Base-by-base conservation (phyloP, 1,140 invertebrate species). In the Aphelinus atriplicis region DNA sequence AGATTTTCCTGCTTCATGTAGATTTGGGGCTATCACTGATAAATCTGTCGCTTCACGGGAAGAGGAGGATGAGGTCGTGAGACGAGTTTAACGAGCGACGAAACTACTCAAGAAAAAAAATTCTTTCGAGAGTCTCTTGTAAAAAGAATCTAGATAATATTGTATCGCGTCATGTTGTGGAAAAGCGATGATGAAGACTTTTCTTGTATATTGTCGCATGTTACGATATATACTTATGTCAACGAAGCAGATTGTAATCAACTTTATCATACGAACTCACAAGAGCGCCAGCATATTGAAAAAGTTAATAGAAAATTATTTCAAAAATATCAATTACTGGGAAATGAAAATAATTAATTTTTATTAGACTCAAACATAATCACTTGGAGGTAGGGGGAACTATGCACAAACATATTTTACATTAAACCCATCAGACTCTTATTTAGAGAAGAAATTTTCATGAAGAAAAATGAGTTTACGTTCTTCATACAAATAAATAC, bases 11-110 rank as follows among this genome's bases (percentile, higher is more conserved):
- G 48, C n/a, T 55, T 71, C 62, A 55, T 63, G 60, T 48, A 64
- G n/a, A 71, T 47, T 71, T 43, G 5, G 60, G 50, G n/a, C 47
- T 71, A 71, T 63, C 61, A 51, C 43, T 47, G 61, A 71, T 63
- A 71, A 26, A 71, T 71, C 60, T 56, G 43, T 71, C 61, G n/a
- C 47, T 71, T 62, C 47, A 53, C 26, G 26, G 26, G 10, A n/a
- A 51, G 42, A 6, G 26, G 57, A 45, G 43, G 69, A 55, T 45
- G 48, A 7, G 50, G 3, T 53, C 61, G 61, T 56, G 61, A 71
- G 60, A 71, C 42, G 7, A 55, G 50, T 63, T 63, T 71, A 71
- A 71, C 50, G 60, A 71, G 51, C 55, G 7, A 10, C 50, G 51
- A 55, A 3, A 46, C 45, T 48, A n/a, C 42, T 1, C 50, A 50